Percentiles rank a stretch among this genome's conserved stretches.
These are phyloP conservation scores for Parnassius orleans DNA, from an alignment of 2,888 invertebrate genomes.

Conservation along the genomic window DNA sequence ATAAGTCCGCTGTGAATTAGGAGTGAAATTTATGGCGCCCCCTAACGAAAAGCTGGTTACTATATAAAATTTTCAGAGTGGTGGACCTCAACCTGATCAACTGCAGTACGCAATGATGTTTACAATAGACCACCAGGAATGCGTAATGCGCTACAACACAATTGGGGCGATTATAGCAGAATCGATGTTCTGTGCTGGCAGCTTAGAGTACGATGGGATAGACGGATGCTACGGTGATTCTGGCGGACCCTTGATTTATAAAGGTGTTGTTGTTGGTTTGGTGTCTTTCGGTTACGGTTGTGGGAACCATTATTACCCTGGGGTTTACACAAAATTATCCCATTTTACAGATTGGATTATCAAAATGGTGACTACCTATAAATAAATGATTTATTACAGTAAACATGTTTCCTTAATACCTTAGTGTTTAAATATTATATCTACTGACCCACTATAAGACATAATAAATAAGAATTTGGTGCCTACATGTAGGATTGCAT, in stretches of 20 bases:
- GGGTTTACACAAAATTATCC: slow-evolving; percentile 70
- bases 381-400: slow-evolving; percentile 39
- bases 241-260: slow-evolving; percentile 68
- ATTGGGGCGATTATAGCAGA: slow-evolving; percentile 59
- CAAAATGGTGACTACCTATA: slow-evolving; percentile 53
- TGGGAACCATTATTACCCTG: slow-evolving; percentile 65
- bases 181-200: slow-evolving; percentile 71
- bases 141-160: slow-evolving; percentile 53
- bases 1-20: no score
- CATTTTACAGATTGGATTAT: slow-evolving; percentile 69
- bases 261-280: slow-evolving; percentile 66
- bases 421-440: no score
- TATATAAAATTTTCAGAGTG: slow-evolving; percentile 44
- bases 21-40: no score
- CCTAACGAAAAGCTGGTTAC: no score
- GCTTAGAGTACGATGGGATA: slow-evolving; percentile 57
- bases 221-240: slow-evolving; percentile 74
- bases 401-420: not conserved
- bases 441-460: no score
- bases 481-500: no score
- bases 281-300: slow-evolving; percentile 72
- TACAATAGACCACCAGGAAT: slow-evolving; percentile 54
- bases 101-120: slow-evolving; percentile 57
- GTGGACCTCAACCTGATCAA: slow-evolving; percentile 62
- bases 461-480: no score